These are phyloP conservation scores for Rhynchonycteris naso DNA, from an alignment of 2,797 vertebrate species.

Conservation along the genomic window DNA sequence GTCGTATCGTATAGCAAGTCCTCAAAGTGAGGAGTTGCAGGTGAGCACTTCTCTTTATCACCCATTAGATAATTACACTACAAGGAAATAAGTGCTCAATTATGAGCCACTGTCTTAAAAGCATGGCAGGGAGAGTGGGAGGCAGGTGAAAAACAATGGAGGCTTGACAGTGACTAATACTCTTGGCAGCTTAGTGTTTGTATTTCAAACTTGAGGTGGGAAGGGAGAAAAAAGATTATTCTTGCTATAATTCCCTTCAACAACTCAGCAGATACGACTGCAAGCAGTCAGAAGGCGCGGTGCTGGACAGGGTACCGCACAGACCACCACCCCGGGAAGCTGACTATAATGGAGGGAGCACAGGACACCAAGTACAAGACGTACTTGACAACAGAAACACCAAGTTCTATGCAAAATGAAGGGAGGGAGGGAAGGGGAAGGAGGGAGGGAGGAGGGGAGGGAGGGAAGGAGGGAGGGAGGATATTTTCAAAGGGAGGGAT, in stretches of 20 bases:
- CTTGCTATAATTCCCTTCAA: background rate
- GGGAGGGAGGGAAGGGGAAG: background rate
- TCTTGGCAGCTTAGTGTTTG: constrained; percentile 84
- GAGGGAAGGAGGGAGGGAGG: background rate
- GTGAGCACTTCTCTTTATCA: constrained; percentile 81
- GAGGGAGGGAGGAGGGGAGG: background rate
- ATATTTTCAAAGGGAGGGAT: background rate
- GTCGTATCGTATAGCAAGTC: constrained; percentile 72
- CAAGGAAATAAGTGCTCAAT: constrained; percentile 86
- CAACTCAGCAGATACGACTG: background rate
- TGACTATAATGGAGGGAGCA: background rate
- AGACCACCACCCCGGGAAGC: background rate
- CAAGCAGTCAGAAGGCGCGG: background rate
- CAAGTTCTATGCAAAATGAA: background rate
- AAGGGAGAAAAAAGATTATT: constrained; percentile 60
- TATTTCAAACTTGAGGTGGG: constrained; percentile 83
- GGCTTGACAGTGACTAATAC: constrained; percentile 86
- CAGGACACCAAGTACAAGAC: background rate
- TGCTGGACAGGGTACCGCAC: background rate
- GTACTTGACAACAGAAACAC: background rate
- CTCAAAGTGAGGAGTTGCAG: constrained; percentile 74
- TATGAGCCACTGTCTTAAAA: constrained; percentile 87
- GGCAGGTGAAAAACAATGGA: constrained; percentile 82
- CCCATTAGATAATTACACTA: constrained; percentile 83
- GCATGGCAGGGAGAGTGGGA: constrained; percentile 82